These are phyloP conservation scores for Picus viridis DNA, from an alignment of 2,797 vertebrate genomes.

Conservation along the genomic window DNA sequence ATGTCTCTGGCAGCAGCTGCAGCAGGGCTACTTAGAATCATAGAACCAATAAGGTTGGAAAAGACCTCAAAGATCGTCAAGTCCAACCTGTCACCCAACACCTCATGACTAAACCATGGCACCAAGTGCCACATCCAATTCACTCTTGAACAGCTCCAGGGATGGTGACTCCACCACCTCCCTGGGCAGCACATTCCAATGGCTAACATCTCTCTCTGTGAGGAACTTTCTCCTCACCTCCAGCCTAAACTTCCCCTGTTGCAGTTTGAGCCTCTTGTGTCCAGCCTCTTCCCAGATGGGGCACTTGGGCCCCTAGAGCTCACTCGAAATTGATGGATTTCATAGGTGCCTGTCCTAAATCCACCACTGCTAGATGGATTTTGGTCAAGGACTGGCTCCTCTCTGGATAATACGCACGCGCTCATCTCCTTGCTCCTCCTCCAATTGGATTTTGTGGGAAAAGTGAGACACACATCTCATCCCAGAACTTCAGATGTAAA, in stretches of 20 bases:
- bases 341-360: background rate
- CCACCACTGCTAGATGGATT: background rate
- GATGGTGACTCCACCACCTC: too few relatives aligned
- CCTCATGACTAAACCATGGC: too few relatives aligned
- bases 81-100: too few relatives aligned
- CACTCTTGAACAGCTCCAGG: too few relatives aligned
- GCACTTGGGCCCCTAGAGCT: background rate
- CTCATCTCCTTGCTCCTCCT: background rate
- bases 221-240: too few relatives aligned
- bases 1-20: background rate
- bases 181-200: too few relatives aligned
- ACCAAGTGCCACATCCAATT: too few relatives aligned
- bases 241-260: too few relatives aligned
- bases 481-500: background rate
- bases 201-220: too few relatives aligned
- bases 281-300: background rate
- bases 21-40: background rate
- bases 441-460: background rate
- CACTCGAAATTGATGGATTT: background rate
- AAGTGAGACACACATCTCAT: background rate
- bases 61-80: too few relatives aligned
- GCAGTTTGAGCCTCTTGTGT: background rate
- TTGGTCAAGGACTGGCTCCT: background rate
- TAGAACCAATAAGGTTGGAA: too few relatives aligned
- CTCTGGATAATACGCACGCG: accelerated